Conservation (phyloP, 2,888 invertebrate species). For the Oscheius sp. region DNA sequence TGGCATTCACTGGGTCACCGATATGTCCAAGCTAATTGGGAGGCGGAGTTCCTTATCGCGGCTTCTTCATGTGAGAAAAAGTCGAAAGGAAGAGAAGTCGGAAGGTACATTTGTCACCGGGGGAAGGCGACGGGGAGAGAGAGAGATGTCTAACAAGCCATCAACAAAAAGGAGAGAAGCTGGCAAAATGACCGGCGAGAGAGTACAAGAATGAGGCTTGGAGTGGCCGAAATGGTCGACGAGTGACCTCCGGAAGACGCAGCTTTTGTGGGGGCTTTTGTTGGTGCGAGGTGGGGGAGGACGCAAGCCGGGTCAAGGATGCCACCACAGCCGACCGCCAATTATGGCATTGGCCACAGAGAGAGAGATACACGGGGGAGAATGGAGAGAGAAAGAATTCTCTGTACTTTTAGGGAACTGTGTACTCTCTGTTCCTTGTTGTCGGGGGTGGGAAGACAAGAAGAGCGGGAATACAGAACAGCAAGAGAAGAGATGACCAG, state of each 20-base stretch:
- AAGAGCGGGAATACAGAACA: no score
- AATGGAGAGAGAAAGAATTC: not conserved
- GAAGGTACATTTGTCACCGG: not conserved
- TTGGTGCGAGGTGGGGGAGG: conserved; percentile 28
- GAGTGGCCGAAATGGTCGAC: conserved; percentile 10
- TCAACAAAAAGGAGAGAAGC: not conserved
- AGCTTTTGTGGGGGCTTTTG: conserved; percentile 35
- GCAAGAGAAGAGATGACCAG: no score
- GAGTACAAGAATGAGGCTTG: not conserved
- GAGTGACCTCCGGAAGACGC: conserved; percentile 32
- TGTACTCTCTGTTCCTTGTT: no score
- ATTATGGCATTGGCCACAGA: conserved; percentile 28
- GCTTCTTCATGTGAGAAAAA: not conserved
- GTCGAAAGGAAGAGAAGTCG: not conserved
- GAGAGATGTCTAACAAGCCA: not conserved
- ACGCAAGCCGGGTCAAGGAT: conserved; percentile 37
- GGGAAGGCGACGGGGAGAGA: not conserved
- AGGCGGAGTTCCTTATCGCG: not conserved
- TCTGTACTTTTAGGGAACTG: not conserved
- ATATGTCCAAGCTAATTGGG: not conserved
- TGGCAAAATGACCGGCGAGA: not conserved
- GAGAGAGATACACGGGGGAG: not conserved
- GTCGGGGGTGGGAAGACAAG: not conserved
- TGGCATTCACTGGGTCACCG: not conserved
- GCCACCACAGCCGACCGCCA: conserved; percentile 31